Conservation (phyloP, 2,797 vertebrate genomes). For the Molossus alvarezi region DNA sequence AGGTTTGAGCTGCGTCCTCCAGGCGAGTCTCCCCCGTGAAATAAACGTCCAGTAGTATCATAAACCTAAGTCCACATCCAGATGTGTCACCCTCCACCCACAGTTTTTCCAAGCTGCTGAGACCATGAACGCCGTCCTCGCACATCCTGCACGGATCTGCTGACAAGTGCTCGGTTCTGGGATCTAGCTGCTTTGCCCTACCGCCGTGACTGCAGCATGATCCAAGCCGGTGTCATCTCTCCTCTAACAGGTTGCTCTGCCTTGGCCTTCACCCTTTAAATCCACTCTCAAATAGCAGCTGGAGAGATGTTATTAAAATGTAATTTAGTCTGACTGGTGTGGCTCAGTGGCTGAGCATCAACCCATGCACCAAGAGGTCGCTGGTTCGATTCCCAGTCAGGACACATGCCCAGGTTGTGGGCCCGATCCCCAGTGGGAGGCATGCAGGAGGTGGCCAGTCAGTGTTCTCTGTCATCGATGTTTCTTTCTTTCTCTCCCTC, state of each 20-base stretch:
- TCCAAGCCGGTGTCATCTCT: not conserved
- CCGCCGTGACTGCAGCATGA: rapidly evolving
- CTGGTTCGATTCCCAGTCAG: too few relatives aligned
- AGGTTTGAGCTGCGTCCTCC: not conserved
- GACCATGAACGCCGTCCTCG: not conserved
- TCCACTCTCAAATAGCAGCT: constrained; percentile 5
- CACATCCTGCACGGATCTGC: rapidly evolving
- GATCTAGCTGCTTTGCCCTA: not conserved
- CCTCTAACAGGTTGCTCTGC: not conserved
- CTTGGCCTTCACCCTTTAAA: not conserved
- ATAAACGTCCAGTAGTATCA: not conserved
- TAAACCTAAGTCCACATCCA: not conserved
- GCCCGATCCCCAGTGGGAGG: too few relatives aligned
- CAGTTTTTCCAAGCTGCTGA: not conserved
- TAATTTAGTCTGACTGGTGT: not conserved
- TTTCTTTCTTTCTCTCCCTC: too few relatives aligned
- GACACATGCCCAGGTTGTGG: too few relatives aligned
- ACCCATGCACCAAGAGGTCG: too few relatives aligned
- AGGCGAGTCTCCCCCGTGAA: not conserved
- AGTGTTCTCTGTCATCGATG: too few relatives aligned
- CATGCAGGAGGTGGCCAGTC: too few relatives aligned
- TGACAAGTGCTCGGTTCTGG: not conserved
- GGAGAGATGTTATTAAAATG: not conserved
- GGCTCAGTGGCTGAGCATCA: too few relatives aligned
- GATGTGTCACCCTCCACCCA: not conserved